Evolutionary conservation across 2,797 vertebrate species (phyloP).

Genomic region (Manis crassicaudata): DNA sequence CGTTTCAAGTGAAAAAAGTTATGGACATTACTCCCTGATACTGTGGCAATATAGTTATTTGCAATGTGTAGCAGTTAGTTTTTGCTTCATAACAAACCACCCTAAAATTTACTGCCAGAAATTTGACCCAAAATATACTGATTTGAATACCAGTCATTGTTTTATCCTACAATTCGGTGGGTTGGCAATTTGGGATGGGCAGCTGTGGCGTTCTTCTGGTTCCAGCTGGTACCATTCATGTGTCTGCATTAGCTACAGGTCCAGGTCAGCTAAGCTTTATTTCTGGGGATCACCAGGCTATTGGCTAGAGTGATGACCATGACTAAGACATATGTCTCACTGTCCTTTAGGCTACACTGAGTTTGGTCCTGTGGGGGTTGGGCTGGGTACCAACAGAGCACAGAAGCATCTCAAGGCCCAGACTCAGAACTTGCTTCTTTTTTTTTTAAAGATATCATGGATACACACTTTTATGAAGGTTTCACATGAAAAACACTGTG

Average conservation of each 20-base stretch:
- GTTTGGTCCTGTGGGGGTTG: neutral
- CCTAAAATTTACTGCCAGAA: neutral
- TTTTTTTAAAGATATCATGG: too few species aligned
- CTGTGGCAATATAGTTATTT: neutral
- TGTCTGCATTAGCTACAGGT: neutral
- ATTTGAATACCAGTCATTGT: neutral
- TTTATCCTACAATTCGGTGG: neutral
- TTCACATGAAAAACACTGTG: too few species aligned
- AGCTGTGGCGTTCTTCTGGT: neutral
- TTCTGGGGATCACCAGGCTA: neutral
- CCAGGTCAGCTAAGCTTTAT: neutral
- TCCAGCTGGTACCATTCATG: neutral
- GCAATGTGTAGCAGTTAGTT: neutral
- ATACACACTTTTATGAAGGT: too few species aligned
- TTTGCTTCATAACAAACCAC: conserved; percentile 10
- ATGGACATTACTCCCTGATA: neutral
- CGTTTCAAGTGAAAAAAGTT: neutral
- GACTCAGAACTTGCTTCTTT: neutral
- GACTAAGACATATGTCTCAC: neutral
- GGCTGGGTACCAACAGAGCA: neutral
- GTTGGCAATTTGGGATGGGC: neutral
- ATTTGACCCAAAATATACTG: neutral
- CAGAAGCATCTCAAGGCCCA: neutral
- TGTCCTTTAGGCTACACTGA: neutral
- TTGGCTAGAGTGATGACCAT: neutral